Percentiles rank a stretch among this genome's conserved stretches.
These are phyloP conservation scores for Augochlora pura DNA, from an alignment of 1,140 invertebrate genomes.

Conservation along the genomic window DNA sequence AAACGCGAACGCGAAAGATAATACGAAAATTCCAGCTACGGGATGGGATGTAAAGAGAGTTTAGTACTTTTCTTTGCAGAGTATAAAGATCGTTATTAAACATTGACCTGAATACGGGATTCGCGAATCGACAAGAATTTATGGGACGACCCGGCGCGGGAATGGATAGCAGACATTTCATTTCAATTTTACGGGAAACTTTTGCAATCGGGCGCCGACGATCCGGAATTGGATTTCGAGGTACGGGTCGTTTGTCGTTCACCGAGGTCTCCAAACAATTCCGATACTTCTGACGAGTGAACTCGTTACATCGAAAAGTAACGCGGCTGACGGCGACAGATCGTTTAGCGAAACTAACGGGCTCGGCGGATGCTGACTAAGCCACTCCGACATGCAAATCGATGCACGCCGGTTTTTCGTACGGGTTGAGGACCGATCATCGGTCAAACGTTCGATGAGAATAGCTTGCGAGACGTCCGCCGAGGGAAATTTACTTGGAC, in stretches of 20 bases:
- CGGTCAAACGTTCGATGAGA: constrained; percentile 19
- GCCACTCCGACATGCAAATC: constrained; percentile 73
- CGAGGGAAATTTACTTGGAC: constrained; percentile 33
- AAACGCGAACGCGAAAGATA: too few relatives aligned
- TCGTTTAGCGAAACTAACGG: constrained; percentile 61
- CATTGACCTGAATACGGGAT: background rate
- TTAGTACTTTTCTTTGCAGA: background rate
- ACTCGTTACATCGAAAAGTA: constrained; percentile 63
- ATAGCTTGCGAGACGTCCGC: constrained; percentile 19
- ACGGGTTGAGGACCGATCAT: constrained; percentile 7
- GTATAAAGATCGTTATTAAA: too few relatives aligned
- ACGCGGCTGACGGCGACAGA: constrained; percentile 47
- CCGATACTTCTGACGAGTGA: constrained; percentile 30
- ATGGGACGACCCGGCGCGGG: background rate
- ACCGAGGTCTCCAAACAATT: constrained; percentile 5
- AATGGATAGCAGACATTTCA: background rate
- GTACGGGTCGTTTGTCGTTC: constrained; percentile 9
- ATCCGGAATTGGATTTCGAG: background rate
- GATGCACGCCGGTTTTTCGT: constrained; percentile 42
- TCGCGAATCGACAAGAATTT: background rate
- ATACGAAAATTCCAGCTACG: too few relatives aligned
- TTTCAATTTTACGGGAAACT: background rate
- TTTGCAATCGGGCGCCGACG: background rate
- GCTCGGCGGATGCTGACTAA: constrained; percentile 64
- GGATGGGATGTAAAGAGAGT: background rate